phyloP scores from a whole-genome alignment of 2,888 invertebrate genomes.

The Eristalis intricaria region DNA sequence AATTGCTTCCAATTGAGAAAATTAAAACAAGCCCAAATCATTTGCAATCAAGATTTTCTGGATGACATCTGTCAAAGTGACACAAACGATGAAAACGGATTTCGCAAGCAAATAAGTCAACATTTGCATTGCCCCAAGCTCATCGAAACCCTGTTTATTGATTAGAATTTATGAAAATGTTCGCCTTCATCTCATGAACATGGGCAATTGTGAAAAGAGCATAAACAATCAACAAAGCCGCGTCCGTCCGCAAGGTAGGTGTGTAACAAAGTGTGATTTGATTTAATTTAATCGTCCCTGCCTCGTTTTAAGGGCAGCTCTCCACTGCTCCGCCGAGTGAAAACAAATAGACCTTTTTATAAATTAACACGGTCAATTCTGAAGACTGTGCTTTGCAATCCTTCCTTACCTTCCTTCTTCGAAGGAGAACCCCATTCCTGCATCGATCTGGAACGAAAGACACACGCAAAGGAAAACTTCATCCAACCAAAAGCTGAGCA shows the following conservation, averaged over 20 bases:
- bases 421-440: neutral
- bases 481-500: neutral
- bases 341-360: constrained; percentile 55
- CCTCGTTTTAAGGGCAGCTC: neutral
- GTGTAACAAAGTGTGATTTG: constrained; percentile 49
- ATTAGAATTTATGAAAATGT: constrained; percentile 29
- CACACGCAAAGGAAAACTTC: neutral
- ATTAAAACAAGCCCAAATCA: neutral
- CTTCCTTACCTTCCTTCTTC: constrained; percentile 14
- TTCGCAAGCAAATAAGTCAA: constrained; percentile 3
- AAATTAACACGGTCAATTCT: constrained; percentile 61
- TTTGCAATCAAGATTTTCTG: neutral
- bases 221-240: constrained; percentile 26
- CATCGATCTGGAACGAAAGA: constrained; percentile 6
- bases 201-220: neutral
- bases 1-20: neutral
- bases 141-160: constrained; percentile 28
- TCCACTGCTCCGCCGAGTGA: constrained; percentile 15
- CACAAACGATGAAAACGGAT: neutral
- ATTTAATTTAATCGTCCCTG: constrained; percentile 50
- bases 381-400: constrained; percentile 21
- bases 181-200: neutral
- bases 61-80: neutral
- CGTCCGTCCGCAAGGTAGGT: neutral
- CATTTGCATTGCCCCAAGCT: constrained; percentile 4